These are phyloP conservation scores for Tringa solitaria DNA, from an alignment of 2,113 vertebrate genomes.

Conservation along the genomic window DNA sequence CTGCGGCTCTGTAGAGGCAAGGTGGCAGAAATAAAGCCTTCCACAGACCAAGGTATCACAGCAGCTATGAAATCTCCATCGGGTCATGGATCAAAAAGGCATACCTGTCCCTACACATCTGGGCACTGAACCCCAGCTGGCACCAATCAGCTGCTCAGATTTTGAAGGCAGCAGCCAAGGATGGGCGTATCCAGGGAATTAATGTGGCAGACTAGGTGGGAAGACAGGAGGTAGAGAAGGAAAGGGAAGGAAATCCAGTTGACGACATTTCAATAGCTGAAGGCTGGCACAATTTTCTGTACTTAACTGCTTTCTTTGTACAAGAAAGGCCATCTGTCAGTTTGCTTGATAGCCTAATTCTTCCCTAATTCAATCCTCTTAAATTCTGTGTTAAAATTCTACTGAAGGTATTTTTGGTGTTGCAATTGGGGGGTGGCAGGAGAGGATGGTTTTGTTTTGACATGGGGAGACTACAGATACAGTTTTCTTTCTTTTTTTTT, in stretches of 20 bases:
- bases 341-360: background rate
- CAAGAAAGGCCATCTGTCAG: background rate
- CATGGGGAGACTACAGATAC: background rate
- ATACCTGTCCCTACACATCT: background rate
- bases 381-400: background rate
- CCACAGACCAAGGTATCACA: background rate
- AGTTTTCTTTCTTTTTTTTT: background rate
- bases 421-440: background rate
- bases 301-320: background rate
- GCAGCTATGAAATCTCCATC: background rate
- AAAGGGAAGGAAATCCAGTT: background rate
- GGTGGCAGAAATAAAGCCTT: background rate
- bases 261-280: background rate
- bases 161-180: background rate
- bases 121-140: background rate
- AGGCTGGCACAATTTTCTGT: background rate
- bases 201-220: background rate
- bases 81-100: background rate
- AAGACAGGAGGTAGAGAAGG: background rate
- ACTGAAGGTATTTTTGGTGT: background rate
- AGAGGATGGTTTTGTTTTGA: background rate
- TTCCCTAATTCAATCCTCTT: background rate
- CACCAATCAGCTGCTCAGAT: background rate
- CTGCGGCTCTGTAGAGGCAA: background rate
- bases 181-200: background rate